phyloP scores from a whole-genome alignment of 1,140 invertebrate species.

The Microplitis demolitor region DNA sequence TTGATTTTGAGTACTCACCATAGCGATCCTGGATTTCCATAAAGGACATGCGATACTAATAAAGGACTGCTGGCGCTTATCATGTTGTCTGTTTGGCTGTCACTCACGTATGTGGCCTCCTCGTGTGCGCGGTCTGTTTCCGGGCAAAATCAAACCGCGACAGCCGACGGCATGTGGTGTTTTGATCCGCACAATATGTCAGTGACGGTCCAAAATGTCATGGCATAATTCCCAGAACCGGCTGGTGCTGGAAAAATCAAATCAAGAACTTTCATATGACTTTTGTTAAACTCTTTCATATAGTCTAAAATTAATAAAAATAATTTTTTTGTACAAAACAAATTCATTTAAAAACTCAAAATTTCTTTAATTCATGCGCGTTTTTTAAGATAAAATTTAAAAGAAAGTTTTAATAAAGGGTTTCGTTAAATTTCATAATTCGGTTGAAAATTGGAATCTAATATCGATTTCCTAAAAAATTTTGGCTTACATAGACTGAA shows the following conservation, averaged over 20 bases:
- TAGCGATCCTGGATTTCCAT: neutral
- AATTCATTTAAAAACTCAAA: too few relatives aligned
- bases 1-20: neutral
- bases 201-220: slow-evolving; percentile 43
- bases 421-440: too few relatives aligned
- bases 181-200: slow-evolving; percentile 52
- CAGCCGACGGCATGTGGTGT: slow-evolving; percentile 44
- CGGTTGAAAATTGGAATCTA: neutral
- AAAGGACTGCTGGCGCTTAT: slow-evolving; percentile 3
- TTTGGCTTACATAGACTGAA: too few relatives aligned
- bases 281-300: neutral
- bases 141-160: slow-evolving; percentile 13
- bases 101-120: slow-evolving; percentile 26
- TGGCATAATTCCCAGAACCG: slow-evolving; percentile 10
- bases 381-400: too few relatives aligned
- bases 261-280: neutral
- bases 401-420: too few relatives aligned
- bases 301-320: too few relatives aligned
- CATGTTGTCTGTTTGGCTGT: slow-evolving; percentile 8
- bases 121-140: neutral
- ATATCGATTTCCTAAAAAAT: neutral
- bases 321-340: too few relatives aligned
- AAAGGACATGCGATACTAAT: slow-evolving; percentile 7
- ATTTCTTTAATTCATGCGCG: too few relatives aligned
- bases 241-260: too few relatives aligned